Conservation (phyloP, 2,113 vertebrate genomes). For the Dipodomys spectabilis region DNA sequence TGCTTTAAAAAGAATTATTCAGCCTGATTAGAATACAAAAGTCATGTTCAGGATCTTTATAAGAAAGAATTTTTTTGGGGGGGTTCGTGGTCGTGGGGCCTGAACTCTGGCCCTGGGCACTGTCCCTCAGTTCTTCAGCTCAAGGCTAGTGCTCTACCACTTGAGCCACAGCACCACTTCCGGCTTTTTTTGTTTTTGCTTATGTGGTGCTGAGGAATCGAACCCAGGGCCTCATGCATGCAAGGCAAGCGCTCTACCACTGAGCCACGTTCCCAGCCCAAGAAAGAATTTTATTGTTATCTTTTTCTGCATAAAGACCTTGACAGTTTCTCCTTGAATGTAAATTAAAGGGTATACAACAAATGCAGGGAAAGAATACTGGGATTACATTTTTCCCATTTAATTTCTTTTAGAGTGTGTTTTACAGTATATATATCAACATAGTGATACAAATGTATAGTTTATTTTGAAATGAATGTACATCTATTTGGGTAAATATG, state of each 20-base stretch:
- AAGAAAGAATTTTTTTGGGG: too few relatives aligned
- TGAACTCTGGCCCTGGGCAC: too few relatives aligned
- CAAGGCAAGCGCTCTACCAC: too few relatives aligned
- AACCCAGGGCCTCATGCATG: too few relatives aligned
- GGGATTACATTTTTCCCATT: neutral
- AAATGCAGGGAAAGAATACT: neutral
- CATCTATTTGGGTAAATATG: neutral
- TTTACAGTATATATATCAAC: neutral
- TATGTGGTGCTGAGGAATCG: too few relatives aligned
- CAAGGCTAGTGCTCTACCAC: too few relatives aligned
- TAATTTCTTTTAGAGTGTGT: neutral
- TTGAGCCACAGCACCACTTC: too few relatives aligned
- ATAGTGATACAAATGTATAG: neutral
- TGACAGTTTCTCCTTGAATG: neutral
- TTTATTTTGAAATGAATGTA: conserved; percentile 46
- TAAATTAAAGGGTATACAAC: neutral
- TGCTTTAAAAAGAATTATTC: conserved; percentile 29
- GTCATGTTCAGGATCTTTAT: neutral
- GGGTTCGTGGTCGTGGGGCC: too few relatives aligned
- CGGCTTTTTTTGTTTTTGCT: too few relatives aligned
- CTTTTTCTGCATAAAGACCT: neutral
- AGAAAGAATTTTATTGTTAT: too few relatives aligned
- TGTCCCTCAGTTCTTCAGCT: too few relatives aligned
- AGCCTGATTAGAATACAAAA: conserved; percentile 31
- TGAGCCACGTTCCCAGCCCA: too few relatives aligned